Percentiles rank a stretch among this genome's conserved stretches.
Evolutionary conservation across 2,797 vertebrate species (phyloP).

Genomic region (Chromobotia macracanthus): DNA sequence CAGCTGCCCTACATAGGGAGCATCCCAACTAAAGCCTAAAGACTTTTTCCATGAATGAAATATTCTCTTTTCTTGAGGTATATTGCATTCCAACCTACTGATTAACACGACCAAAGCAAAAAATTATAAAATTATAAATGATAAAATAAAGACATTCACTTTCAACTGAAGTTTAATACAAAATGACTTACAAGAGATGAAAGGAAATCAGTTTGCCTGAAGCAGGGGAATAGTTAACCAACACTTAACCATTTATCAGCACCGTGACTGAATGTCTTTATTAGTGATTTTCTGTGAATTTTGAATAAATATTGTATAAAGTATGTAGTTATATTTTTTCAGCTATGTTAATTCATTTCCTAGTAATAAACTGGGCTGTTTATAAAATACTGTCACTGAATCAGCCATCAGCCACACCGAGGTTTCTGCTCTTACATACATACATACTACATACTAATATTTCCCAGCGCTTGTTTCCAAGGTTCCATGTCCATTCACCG

Average conservation of each 20-base stretch:
- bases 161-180: slow-evolving; percentile 12
- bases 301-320: background rate
- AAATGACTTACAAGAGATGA: background rate
- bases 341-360: too few species aligned
- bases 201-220: slow-evolving; percentile 14
- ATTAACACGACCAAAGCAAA: background rate
- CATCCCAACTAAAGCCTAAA: too few species aligned
- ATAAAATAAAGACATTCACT: slow-evolving; percentile 63
- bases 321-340: background rate
- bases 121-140: background rate
- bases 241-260: background rate
- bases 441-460: background rate
- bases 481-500: slow-evolving; percentile 56
- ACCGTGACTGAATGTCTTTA: background rate
- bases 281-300: background rate
- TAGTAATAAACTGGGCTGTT: too few species aligned
- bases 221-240: background rate
- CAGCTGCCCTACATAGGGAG: background rate
- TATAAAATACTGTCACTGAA: background rate
- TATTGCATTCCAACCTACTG: too few species aligned
- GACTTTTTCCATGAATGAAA: too few species aligned
- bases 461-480: slow-evolving; percentile 34
- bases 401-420: background rate
- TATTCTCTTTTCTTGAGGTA: too few species aligned
- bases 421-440: background rate